These are phyloP conservation scores for Progne subis DNA, from an alignment of 2,113 vertebrate genomes.

Conservation along the genomic window DNA sequence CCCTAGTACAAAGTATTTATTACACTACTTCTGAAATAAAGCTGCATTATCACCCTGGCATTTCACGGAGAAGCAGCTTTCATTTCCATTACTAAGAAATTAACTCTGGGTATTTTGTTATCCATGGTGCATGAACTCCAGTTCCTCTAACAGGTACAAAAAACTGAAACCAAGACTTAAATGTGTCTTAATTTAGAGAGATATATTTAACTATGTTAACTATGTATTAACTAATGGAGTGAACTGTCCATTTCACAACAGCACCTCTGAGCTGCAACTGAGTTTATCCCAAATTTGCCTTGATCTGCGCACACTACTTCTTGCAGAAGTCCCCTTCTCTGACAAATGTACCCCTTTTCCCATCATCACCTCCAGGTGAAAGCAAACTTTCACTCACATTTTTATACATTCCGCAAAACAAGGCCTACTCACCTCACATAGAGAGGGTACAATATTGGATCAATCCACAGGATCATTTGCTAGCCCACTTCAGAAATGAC, in stretches of 20 bases:
- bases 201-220: not conserved
- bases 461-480: not conserved
- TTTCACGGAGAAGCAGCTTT: not conserved
- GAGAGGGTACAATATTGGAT: not conserved
- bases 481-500: not conserved
- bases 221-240: not conserved
- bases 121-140: not conserved
- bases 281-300: not conserved
- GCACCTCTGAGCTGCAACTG: not conserved
- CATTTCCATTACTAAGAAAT: not conserved
- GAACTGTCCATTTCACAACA: not conserved
- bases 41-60: not conserved
- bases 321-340: not conserved
- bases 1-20: not conserved
- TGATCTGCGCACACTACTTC: not conserved
- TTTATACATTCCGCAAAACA: not conserved
- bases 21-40: not conserved
- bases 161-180: not conserved
- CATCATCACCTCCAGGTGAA: not conserved
- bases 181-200: not conserved
- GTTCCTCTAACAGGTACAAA: not conserved
- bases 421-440: not conserved
- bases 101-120: not conserved
- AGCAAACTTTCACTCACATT: not conserved
- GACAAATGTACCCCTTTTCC: not conserved